Conservation (phyloP, 2,888 invertebrate genomes). For the Tetragnatha montana region DNA sequence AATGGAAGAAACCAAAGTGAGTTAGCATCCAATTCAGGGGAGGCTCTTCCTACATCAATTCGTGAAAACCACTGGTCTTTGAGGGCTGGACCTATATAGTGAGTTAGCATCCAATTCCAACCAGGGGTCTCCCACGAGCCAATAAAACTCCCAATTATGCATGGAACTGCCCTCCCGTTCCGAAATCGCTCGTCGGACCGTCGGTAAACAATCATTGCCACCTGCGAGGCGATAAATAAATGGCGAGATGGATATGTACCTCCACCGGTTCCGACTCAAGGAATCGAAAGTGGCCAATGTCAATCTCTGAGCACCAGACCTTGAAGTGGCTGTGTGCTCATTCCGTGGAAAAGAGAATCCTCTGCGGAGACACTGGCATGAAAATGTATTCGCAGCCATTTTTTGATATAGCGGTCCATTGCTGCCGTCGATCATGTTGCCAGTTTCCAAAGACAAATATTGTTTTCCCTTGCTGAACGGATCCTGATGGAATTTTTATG, state of each 20-base stretch:
- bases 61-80: too few relatives aligned
- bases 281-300: conserved; percentile 38
- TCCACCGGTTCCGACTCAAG: conserved; percentile 17
- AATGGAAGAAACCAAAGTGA: too few relatives aligned
- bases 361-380: conserved; percentile 4
- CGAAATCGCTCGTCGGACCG: conserved; percentile 12
- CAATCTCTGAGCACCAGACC: conserved; percentile 51
- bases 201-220: conserved; percentile 7
- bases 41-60: too few relatives aligned
- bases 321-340: conserved; percentile 33
- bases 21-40: background rate
- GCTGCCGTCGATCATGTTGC: conserved; percentile 18
- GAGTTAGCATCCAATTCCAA: too few relatives aligned
- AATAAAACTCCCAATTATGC: conserved; percentile 39
- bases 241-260: background rate
- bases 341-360: conserved; percentile 17
- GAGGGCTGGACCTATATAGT: too few relatives aligned
- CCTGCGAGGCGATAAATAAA: conserved; percentile 45
- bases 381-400: conserved; percentile 24
- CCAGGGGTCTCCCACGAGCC: conserved; percentile 12
- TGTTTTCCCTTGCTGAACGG: background rate
- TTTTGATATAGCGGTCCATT: conserved; percentile 30
- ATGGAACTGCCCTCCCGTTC: conserved; percentile 51
- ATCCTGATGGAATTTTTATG: background rate
- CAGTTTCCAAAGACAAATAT: background rate